Evolutionary conservation across 2,888 invertebrate species (phyloP), one percentile per base, ranked within the genome.

Genomic region (Hydrotaea cyrtoneurina): DNA sequence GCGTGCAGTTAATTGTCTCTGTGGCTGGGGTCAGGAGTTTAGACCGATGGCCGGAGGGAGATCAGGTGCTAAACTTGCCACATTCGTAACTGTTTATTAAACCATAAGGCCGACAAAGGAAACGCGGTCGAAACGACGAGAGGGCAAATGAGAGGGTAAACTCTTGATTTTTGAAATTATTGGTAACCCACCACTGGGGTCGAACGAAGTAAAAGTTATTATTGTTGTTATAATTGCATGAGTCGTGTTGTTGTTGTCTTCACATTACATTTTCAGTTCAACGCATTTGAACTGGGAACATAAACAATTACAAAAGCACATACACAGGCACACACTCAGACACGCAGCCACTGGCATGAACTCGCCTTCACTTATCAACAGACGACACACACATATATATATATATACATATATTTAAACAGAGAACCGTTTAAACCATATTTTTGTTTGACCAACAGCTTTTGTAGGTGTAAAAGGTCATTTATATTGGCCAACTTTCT

Each of bases 1-100:
- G 82, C 82, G 82, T 82, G 82, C 66, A 53, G 43, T 59, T 78
- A 78, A 82, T 82, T 82, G 69, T 78, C 36, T 57, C 69, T 46
- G 50, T 69, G 43, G 39, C 10, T 26, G 21, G n/a, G 43, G 13
- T 46, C 3, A 19, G 5, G 5, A 7, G 46, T 3, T 2, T 36
- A 19, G 23, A 11, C 23, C 46, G n/a, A n/a, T n/a, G n/a, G n/a
- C 7, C 50, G 26, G 55, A 36, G 26, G 43, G 57, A 36, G n/a
- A 71, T 66, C 74, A 74, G 59, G 74, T 78, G 73, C 39, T 62
- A 69, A 69, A 82, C 36, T 82, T 74, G 59, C 74, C 59, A 78
- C 69, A 78, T 74, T 71, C 11, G 66, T 74, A 82, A 82, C 82
- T 62, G 53, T 76, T 76, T 76, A 72, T 76, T 80, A 72, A 75